phyloP scores from a whole-genome alignment of 2,113 vertebrate genomes.

The Pygoscelis adeliae region DNA sequence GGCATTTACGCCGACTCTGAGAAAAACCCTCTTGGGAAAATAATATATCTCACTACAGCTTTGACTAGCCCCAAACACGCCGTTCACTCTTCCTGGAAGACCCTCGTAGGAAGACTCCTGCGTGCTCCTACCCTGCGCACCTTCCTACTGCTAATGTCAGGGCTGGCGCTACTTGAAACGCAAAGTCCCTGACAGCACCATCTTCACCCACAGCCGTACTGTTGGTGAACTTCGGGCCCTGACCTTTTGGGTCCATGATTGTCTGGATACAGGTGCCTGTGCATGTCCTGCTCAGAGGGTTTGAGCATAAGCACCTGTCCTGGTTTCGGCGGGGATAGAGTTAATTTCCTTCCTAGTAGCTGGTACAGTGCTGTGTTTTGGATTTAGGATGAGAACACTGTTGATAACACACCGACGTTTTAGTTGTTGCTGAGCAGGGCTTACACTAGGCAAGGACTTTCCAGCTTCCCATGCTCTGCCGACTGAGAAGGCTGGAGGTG shows the following conservation, averaged over 20 bases:
- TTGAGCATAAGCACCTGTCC: neutral
- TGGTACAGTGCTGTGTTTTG: too few species aligned
- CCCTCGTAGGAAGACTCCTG: neutral
- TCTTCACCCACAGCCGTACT: neutral
- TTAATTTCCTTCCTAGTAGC: too few species aligned
- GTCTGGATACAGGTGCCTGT: neutral
- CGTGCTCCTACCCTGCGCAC: accelerated
- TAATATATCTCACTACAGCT: neutral
- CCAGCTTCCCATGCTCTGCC: too few species aligned
- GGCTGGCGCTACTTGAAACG: neutral
- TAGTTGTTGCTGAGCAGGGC: too few species aligned
- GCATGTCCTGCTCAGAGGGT: neutral
- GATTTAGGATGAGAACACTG: too few species aligned
- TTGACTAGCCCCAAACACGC: neutral
- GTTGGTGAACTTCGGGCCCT: neutral
- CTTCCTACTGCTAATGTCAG: neutral
- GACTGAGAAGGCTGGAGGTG: too few species aligned
- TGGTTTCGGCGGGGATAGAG: too few species aligned
- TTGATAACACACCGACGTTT: too few species aligned
- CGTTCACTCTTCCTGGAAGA: neutral
- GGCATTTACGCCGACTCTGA: neutral
- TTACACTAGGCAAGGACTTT: too few species aligned
- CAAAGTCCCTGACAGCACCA: neutral
- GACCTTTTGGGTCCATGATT: neutral
- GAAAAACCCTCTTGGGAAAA: neutral